phyloP scores from a whole-genome alignment of 2,113 vertebrate species.

The Drymodes brunneopygia region DNA sequence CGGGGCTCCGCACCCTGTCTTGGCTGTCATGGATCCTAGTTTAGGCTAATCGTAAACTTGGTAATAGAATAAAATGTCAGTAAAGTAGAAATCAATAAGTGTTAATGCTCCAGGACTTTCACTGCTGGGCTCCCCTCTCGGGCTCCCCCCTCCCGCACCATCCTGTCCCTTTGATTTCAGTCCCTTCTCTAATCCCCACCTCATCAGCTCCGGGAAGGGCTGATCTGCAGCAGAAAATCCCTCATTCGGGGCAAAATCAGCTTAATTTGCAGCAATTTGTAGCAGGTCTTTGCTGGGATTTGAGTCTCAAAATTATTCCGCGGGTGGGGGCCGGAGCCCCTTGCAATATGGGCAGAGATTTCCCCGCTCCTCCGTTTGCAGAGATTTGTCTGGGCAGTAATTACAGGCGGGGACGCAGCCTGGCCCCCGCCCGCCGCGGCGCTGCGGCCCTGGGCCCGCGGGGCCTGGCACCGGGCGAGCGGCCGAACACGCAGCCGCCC shows the following conservation, averaged over 20 bases:
- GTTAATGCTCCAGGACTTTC: constrained; percentile 68
- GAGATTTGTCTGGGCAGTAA: constrained; percentile 57
- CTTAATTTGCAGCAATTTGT: constrained; percentile 85
- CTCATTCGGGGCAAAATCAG: constrained; percentile 82
- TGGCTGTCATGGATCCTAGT: not conserved
- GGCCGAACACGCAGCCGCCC: constrained; percentile 39
- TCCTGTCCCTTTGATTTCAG: constrained; percentile 67
- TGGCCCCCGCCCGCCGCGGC: not conserved
- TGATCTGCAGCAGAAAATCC: constrained; percentile 82
- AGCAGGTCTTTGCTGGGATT: constrained; percentile 79
- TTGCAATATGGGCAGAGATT: constrained; percentile 64
- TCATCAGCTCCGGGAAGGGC: constrained; percentile 79
- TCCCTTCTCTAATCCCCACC: constrained; percentile 77
- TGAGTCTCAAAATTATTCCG: constrained; percentile 81
- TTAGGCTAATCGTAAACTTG: constrained; percentile 69
- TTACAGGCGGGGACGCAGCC: constrained; percentile 10
- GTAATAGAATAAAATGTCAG: constrained; percentile 71
- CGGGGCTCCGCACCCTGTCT: not conserved
- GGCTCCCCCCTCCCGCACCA: constrained; percentile 18
- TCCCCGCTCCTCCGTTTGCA: not conserved
- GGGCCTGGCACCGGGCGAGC: constrained; percentile 42
- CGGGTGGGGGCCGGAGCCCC: constrained; percentile 50
- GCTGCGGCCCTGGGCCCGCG: not conserved
- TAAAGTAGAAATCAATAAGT: constrained; percentile 70
- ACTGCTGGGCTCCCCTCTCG: constrained; percentile 43